phyloP scores from a whole-genome alignment of 2,888 invertebrate species.

The Plemyria rubiginata region DNA sequence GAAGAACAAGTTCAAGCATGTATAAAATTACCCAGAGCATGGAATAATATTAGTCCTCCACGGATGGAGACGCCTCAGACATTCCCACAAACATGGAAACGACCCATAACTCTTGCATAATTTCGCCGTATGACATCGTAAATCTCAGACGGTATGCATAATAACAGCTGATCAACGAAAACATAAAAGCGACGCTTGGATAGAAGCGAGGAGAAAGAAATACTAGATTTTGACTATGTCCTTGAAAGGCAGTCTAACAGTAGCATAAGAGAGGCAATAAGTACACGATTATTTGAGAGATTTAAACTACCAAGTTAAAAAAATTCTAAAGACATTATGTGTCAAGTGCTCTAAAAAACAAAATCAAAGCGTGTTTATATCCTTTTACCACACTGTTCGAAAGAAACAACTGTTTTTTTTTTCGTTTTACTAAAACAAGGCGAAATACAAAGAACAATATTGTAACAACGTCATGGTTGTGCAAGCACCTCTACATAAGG shows the following conservation, averaged over 20 bases:
- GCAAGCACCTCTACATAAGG: conserved; percentile 4
- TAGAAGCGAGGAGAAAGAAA: neutral
- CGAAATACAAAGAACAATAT: too few relatives aligned
- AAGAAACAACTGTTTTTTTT: too few relatives aligned
- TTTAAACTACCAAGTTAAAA: too few relatives aligned
- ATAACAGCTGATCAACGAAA: conserved; percentile 11
- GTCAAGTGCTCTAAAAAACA: too few relatives aligned
- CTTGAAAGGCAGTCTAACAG: too few relatives aligned
- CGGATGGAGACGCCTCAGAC: conserved; percentile 2
- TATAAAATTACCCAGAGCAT: neutral
- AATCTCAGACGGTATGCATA: conserved; percentile 30
- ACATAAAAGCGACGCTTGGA: neutral
- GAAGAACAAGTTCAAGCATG: neutral
- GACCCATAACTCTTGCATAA: conserved; percentile 36
- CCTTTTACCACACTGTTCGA: too few relatives aligned
- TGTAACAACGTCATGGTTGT: neutral
- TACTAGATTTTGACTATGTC: too few relatives aligned
- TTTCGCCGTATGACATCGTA: conserved; percentile 40
- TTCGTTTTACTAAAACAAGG: too few relatives aligned
- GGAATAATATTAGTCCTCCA: conserved; percentile 3
- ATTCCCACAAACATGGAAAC: conserved; percentile 35
- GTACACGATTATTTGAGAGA: too few relatives aligned
- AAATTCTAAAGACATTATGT: too few relatives aligned
- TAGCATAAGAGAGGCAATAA: too few relatives aligned
- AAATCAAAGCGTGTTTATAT: too few relatives aligned